Evolutionary conservation across 1,140 invertebrate genomes (phyloP), one percentile per base, ranked within the genome.

Genomic region (Brachionus rotundiformis): DNA sequence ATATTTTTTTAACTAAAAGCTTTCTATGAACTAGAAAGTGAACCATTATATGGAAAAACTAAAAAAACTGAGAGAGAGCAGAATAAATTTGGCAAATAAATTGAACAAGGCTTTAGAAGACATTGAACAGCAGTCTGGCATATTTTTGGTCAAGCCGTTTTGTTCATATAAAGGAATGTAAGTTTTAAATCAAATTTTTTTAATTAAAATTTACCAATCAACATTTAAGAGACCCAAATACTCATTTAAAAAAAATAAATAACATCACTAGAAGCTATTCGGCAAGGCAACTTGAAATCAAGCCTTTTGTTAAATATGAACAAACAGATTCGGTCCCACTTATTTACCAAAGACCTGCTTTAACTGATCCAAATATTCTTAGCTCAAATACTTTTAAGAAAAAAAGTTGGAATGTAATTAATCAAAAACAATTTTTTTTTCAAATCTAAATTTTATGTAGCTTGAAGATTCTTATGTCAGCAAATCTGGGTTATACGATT

Each of bases 121-220:
- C 25, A 85, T 88, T 49, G 86, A 88, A 82, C 83, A 86, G 47
- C 85, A 88, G 63, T 87, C 86, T 1, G 87, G 87, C 19, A 85
- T 88, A 25, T 88, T 88, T 83, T 84, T 87, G 8, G 87, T 88
- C 82, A 88, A 88, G 83, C 87, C 87, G 4, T 86, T 87, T 84
- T 88, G 85, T 68, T 87, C 87, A 6, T 88, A 85, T 82, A 84
- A 84, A 41, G 85, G 86, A 29, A 85, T 85, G 87, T 88, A 83
- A 82, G 82, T 80, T 8, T 5, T 27, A n/a, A n/a, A 19, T 25
- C 4, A 41, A 13, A 23, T 36, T 19, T 11, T 59, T 79, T 54
- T 23, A 79, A n/a, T 19, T 19, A 6, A 54, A 31, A 29, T 41
- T 3, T 23, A 59, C 10, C 11, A 19, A 0, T 10, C 27, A 71